These are phyloP conservation scores for Liodrosophila aerea DNA, from an alignment of 2,888 invertebrate genomes.

Conservation along the genomic window DNA sequence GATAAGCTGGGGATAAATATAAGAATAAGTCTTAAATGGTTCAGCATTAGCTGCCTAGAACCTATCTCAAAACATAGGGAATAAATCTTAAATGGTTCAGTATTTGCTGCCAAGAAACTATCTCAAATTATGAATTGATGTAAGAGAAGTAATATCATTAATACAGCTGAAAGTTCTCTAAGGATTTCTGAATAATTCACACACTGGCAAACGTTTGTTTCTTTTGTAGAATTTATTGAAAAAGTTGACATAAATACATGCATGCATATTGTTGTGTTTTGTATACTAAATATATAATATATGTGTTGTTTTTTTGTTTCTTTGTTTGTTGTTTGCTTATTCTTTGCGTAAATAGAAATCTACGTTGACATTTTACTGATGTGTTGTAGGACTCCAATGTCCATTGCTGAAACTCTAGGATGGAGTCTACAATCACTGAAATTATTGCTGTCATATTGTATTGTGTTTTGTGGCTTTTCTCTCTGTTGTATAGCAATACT, in stretches of 20 bases:
- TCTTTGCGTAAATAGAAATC: slow-evolving; percentile 73
- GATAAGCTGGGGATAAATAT: no score
- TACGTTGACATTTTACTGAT: slow-evolving; percentile 47
- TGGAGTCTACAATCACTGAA: slow-evolving; percentile 35
- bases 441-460: slow-evolving; percentile 41
- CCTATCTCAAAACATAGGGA: no score
- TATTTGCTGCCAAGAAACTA: no score
- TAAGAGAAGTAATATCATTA: no score
- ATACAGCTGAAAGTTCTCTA: no score
- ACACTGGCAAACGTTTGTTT: slow-evolving; percentile 6
- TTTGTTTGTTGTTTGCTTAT: slow-evolving; percentile 53
- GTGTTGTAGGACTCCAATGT: slow-evolving; percentile 15
- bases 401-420: neutral
- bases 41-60: no score
- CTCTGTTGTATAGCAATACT: slow-evolving; percentile 27
- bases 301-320: slow-evolving; percentile 59
- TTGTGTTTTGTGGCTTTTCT: slow-evolving; percentile 11
- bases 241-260: slow-evolving; percentile 82
- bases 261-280: slow-evolving; percentile 75
- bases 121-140: no score
- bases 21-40: no score
- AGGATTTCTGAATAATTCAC: neutral
- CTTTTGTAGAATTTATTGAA: slow-evolving; percentile 80
- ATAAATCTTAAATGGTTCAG: no score
- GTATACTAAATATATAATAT: slow-evolving; percentile 81